phyloP scores from a whole-genome alignment of 2,113 vertebrate species.

The Callithrix jacchus region DNA sequence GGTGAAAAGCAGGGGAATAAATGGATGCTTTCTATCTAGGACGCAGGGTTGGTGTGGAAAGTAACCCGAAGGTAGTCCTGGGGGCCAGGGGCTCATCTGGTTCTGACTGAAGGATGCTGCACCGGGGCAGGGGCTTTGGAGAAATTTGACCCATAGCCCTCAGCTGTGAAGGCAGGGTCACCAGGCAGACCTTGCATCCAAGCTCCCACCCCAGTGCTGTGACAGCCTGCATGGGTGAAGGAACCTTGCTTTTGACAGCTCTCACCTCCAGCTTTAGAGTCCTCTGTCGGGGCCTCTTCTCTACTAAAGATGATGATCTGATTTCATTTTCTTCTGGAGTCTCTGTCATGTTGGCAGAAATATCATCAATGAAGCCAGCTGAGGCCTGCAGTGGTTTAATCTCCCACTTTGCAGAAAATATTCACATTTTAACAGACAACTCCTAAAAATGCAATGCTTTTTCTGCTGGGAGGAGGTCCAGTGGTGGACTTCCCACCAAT shows the following conservation, averaged over 20 bases:
- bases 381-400: not conserved
- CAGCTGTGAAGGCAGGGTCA: not conserved
- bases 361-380: not conserved
- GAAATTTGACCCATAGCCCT: not conserved
- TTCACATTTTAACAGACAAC: not conserved
- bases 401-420: not conserved
- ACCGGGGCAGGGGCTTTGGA: too few relatives aligned
- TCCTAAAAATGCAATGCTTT: not conserved
- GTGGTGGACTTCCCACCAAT: not conserved
- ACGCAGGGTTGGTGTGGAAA: not conserved
- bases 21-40: not conserved
- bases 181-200: not conserved
- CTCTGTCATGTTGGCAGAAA: not conserved
- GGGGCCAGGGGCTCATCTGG: too few relatives aligned
- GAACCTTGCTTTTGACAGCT: not conserved
- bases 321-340: not conserved
- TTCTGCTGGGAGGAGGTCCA: not conserved
- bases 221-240: not conserved
- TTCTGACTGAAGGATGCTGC: not conserved
- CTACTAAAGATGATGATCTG: not conserved
- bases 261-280: not conserved
- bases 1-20: not conserved
- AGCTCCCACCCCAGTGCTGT: not conserved
- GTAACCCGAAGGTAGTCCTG: accelerated
- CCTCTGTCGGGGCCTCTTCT: not conserved